Evolutionary conservation across 2,888 invertebrate species (phyloP).

Genomic region (Parochlus steinenii): DNA sequence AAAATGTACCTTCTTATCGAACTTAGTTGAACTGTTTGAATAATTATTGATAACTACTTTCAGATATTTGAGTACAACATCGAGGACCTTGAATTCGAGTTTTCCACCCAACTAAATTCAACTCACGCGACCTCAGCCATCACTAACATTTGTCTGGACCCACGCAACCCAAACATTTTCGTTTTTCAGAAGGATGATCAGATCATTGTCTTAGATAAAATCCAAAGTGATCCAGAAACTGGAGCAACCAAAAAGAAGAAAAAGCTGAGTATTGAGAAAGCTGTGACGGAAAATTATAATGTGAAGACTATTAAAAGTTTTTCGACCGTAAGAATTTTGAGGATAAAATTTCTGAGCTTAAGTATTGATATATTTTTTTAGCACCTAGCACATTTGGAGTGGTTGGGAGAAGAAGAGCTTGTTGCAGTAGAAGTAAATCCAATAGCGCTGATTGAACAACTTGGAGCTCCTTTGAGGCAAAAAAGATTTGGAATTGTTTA

Average conservation of each 20-base stretch:
- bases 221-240: constrained; percentile 14
- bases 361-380: constrained; percentile 28
- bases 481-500: constrained; percentile 45
- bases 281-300: constrained; percentile 13
- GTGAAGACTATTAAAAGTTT: constrained; percentile 12
- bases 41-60: constrained; percentile 17
- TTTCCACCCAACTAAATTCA: constrained; percentile 39
- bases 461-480: constrained; percentile 52
- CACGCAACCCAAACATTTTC: constrained; percentile 42
- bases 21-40: constrained; percentile 2
- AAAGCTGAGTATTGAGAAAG: constrained; percentile 22
- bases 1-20: neutral
- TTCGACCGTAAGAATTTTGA: constrained; percentile 3
- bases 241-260: constrained; percentile 18
- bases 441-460: constrained; percentile 44
- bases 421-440: constrained; percentile 63
- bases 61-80: constrained; percentile 64
- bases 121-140: constrained; percentile 33
- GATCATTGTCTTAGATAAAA: constrained; percentile 43
- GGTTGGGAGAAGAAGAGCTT: constrained; percentile 50
- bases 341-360: constrained; percentile 2
- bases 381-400: constrained; percentile 58
- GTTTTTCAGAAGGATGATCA: constrained; percentile 56
- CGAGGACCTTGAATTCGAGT: constrained; percentile 40
- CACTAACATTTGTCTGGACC: constrained; percentile 44